phyloP scores from a whole-genome alignment of 2,888 invertebrate species.

The Empis livida region DNA sequence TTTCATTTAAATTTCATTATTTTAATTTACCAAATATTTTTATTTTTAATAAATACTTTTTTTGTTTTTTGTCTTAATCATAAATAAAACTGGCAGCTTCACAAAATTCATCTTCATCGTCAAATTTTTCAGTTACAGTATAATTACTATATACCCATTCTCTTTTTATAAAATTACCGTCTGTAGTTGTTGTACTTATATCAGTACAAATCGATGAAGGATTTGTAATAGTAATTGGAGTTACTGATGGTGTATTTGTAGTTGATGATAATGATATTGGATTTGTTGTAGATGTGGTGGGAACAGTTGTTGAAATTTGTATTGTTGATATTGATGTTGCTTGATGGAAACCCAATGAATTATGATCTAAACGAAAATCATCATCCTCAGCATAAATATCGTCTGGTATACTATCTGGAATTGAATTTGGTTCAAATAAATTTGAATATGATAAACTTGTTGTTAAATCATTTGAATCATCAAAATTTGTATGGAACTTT shows the following conservation, averaged over 20 bases:
- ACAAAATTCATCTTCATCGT: constrained; percentile 32
- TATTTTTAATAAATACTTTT: neutral
- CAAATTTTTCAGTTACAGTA: constrained; percentile 32
- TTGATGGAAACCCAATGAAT: constrained; percentile 27
- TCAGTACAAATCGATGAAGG: constrained; percentile 20
- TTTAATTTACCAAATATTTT: neutral
- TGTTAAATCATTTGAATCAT: constrained; percentile 31
- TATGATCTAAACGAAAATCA: constrained; percentile 33
- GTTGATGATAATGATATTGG: neutral
- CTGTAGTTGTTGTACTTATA: constrained; percentile 19
- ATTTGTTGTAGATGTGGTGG: neutral
- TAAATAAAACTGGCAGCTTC: constrained; percentile 34
- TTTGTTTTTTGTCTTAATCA: constrained; percentile 22
- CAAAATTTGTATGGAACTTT: constrained; percentile 32
- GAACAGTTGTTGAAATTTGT: neutral
- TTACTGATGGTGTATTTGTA: neutral
- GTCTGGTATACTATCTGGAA: constrained; percentile 33
- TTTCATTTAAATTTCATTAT: neutral
- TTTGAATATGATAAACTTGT: constrained; percentile 33
- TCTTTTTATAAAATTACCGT: constrained; percentile 34
- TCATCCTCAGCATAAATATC: constrained; percentile 33
- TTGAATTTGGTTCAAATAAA: constrained; percentile 32
- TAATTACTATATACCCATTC: constrained; percentile 34
- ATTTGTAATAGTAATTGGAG: neutral
- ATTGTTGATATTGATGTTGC: constrained; percentile 16